Percentiles rank a stretch among this genome's conserved stretches.
phyloP scores from a whole-genome alignment of 2,888 invertebrate genomes.

The Drosophila silvestris region DNA sequence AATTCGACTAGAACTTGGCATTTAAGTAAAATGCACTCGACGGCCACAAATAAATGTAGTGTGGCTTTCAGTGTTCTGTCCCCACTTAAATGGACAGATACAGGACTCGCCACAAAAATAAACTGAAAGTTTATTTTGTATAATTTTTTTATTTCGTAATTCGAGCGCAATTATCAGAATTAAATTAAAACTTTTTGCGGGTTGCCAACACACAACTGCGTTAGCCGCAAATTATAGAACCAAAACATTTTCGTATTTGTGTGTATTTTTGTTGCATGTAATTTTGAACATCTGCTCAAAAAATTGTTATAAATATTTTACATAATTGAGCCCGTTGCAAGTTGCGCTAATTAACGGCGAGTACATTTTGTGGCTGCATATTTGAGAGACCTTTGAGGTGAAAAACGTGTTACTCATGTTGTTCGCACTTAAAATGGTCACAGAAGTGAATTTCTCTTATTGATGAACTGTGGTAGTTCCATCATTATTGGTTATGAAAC shows the following conservation, averaged over 20 bases:
- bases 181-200: slow-evolving; percentile 66
- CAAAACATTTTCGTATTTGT: slow-evolving; percentile 44
- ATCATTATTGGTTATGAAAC: background rate
- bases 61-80: background rate
- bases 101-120: slow-evolving; percentile 26
- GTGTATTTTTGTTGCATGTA: slow-evolving; percentile 10
- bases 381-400: background rate
- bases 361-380: slow-evolving; percentile 34
- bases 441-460: background rate
- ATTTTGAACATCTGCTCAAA: slow-evolving; percentile 35
- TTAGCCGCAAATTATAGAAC: slow-evolving; percentile 58
- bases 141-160: slow-evolving; percentile 7
- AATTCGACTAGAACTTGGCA: slow-evolving; percentile 7
- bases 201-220: slow-evolving; percentile 39
- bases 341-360: slow-evolving; percentile 48
- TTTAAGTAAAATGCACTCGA: slow-evolving; percentile 16
- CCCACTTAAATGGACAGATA: background rate
- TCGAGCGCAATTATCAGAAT: slow-evolving; percentile 59
- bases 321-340: slow-evolving; percentile 48
- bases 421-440: background rate
- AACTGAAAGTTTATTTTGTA: slow-evolving; percentile 11
- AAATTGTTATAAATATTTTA: slow-evolving; percentile 39
- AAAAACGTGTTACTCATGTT: background rate
- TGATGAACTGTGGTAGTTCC: background rate
- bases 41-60: background rate